Evolutionary conservation across 1,140 invertebrate genomes (phyloP).

Genomic region (Pemphigus obesinymphae): DNA sequence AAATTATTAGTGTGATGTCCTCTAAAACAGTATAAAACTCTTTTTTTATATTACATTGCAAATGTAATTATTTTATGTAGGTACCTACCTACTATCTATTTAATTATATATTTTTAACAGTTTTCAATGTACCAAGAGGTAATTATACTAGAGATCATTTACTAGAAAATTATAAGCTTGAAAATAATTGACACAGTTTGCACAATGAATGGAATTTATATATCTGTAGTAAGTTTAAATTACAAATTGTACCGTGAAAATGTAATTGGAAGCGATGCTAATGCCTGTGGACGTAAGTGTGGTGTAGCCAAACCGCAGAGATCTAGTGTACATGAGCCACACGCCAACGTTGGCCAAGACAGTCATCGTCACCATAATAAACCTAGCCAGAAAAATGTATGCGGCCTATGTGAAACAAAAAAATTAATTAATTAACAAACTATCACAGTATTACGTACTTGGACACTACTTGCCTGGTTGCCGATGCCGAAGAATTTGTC

Average conservation of each 20-base stretch:
- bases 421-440: background rate
- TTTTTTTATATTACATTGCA: too few relatives aligned
- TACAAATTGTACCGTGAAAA: background rate
- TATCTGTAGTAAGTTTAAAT: too few relatives aligned
- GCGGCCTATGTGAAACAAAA: background rate
- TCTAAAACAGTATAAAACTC: too few relatives aligned
- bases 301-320: slow-evolving; percentile 1
- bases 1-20: too few relatives aligned
- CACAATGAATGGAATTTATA: too few relatives aligned
- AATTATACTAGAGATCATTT: too few relatives aligned
- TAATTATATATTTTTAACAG: too few relatives aligned
- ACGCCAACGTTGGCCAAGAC: background rate
- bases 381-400: background rate
- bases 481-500: background rate
- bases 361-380: background rate
- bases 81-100: too few relatives aligned
- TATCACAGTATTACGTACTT: background rate
- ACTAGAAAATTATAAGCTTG: too few relatives aligned
- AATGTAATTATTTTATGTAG: too few relatives aligned
- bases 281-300: background rate
- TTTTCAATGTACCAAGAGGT: too few relatives aligned
- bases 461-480: background rate
- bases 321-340: slow-evolving; percentile 25
- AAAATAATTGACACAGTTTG: too few relatives aligned
- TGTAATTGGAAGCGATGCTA: slow-evolving; percentile 4